A percentile compares a stretch with the other conserved stretches of the same genome.
Conservation (phyloP, 2,888 invertebrate genomes). For the Pollenia angustigena region DNA sequence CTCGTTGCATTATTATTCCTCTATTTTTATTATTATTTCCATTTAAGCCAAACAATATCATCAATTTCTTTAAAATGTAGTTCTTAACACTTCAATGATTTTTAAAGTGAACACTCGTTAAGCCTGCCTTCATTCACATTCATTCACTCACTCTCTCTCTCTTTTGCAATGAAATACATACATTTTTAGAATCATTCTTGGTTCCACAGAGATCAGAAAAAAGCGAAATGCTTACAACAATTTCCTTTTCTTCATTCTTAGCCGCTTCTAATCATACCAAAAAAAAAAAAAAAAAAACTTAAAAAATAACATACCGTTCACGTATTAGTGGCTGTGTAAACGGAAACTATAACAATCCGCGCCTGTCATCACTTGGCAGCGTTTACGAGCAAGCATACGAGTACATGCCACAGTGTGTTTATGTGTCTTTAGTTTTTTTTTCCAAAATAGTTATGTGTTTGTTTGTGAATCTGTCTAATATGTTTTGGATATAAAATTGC, state of each 20-base stretch:
- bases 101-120: constrained; percentile 59
- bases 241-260: constrained; percentile 25
- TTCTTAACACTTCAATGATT: constrained; percentile 68
- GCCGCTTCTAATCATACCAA: constrained; percentile 35
- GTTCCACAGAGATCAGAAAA: constrained; percentile 20
- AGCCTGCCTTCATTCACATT: constrained; percentile 28
- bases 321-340: constrained; percentile 50
- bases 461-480: constrained; percentile 62
- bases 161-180: constrained; percentile 40
- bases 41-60: constrained; percentile 57
- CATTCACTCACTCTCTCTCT: constrained; percentile 32
- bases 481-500: constrained; percentile 55
- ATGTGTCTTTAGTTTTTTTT: not conserved
- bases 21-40: not conserved
- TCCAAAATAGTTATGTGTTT: not conserved
- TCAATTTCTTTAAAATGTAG: constrained; percentile 66
- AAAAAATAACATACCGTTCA: constrained; percentile 1
- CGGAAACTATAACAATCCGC: constrained; percentile 65
- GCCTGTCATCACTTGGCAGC: constrained; percentile 61
- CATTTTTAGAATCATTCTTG: constrained; percentile 33
- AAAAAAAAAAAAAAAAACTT: not conserved
- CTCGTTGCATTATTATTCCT: not conserved
- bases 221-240: constrained; percentile 54
- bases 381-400: constrained; percentile 15
- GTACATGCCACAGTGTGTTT: constrained; percentile 40